These are phyloP conservation scores for Drosophila parthenogenetica DNA, from an alignment of 2,888 invertebrate species.

Conservation along the genomic window DNA sequence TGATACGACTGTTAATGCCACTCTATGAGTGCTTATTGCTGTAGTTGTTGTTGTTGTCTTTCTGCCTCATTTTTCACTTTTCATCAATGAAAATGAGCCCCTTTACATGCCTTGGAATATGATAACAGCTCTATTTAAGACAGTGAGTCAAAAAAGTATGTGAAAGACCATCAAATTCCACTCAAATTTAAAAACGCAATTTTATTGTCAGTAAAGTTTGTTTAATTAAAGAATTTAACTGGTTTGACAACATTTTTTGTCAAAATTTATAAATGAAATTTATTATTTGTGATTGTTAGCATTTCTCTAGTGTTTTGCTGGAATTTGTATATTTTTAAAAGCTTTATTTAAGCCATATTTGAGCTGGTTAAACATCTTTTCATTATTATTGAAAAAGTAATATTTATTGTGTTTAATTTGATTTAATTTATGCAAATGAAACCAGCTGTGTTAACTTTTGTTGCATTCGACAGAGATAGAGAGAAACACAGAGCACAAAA, in stretches of 20 bases:
- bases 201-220: background rate
- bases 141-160: conserved; percentile 6
- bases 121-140: background rate
- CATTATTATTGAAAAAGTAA: background rate
- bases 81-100: conserved; percentile 63
- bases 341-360: conserved; percentile 1
- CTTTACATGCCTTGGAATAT: conserved; percentile 5
- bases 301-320: background rate
- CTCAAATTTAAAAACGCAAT: background rate
- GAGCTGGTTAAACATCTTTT: background rate
- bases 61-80: conserved; percentile 61
- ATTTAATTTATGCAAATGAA: conserved; percentile 18
- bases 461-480: background rate
- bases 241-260: background rate
- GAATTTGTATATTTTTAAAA: background rate
- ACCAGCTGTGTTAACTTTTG: conserved; percentile 3
- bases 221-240: background rate
- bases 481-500: conserved; percentile 1
- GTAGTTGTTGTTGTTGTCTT: conserved; percentile 24
- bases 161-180: background rate
- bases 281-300: background rate
- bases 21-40: conserved; percentile 16
- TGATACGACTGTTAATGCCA: conserved; percentile 46
- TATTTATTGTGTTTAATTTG: conserved; percentile 9
- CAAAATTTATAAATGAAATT: background rate